A percentile compares a stretch with the other conserved stretches of the same genome.
Conservation (phyloP, 1,140 invertebrate species). For the Psilanteris sp. region DNA sequence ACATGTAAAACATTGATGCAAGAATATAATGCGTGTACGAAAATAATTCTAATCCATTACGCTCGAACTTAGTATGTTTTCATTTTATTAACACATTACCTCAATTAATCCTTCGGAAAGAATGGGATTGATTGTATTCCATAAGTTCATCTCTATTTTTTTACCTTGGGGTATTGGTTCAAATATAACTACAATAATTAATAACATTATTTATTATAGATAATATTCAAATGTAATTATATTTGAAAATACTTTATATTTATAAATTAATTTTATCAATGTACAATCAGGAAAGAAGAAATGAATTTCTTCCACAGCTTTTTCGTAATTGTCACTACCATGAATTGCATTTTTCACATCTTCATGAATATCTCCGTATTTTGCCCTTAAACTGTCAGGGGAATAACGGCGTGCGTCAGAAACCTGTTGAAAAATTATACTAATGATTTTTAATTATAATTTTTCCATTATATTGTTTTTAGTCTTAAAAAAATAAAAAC, state of each 20-base stretch:
- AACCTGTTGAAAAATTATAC: conserved; percentile 65
- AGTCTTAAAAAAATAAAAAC: too few relatives aligned
- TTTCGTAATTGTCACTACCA: conserved; percentile 86
- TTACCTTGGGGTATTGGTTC: conserved; percentile 81
- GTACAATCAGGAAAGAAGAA: conserved; percentile 93
- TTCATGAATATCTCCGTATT: conserved; percentile 84
- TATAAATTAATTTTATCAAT: too few relatives aligned
- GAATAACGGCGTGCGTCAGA: conserved; percentile 84
- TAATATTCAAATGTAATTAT: too few relatives aligned
- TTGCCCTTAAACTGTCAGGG: conserved; percentile 86
- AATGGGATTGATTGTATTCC: conserved; percentile 83
- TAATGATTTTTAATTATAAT: too few relatives aligned
- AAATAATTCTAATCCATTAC: too few relatives aligned
- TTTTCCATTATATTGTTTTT: too few relatives aligned
- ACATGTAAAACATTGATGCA: too few relatives aligned
- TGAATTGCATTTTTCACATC: conserved; percentile 89
- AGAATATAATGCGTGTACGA: too few relatives aligned
- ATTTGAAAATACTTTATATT: too few relatives aligned
- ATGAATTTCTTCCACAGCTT: conserved; percentile 90
- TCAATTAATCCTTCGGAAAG: conserved; percentile 85
- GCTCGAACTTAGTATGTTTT: too few relatives aligned
- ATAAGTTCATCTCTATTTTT: conserved; percentile 85
- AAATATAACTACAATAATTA: conserved; percentile 81
- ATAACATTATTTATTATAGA: too few relatives aligned
- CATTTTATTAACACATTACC: too few relatives aligned